A percentile compares a stretch with the other conserved stretches of the same genome.
These are phyloP conservation scores for Chloromyia formosa DNA, from an alignment of 2,888 invertebrate genomes.

Conservation along the genomic window DNA sequence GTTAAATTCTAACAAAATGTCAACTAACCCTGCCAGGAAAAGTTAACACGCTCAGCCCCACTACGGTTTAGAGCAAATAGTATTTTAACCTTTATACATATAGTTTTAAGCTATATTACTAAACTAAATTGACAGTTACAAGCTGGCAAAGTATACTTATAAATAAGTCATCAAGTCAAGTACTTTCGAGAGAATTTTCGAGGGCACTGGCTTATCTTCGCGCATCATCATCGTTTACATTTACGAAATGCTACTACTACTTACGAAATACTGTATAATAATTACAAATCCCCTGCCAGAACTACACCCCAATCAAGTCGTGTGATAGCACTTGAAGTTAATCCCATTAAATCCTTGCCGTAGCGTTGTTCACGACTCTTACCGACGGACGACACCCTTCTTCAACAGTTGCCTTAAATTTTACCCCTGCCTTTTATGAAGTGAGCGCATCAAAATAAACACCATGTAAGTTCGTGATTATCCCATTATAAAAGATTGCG, in stretches of 20 bases:
- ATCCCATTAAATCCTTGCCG: conserved; percentile 47
- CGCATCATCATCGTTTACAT: conserved; percentile 20
- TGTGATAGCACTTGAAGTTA: conserved; percentile 45
- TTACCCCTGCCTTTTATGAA: background rate
- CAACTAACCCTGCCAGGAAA: no score
- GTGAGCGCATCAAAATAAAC: conserved; percentile 42
- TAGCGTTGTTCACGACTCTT: conserved; percentile 14
- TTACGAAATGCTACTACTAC: no score
- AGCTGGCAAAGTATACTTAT: no score
- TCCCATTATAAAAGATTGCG: conserved; percentile 47
- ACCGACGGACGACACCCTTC: background rate
- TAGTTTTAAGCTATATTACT: no score
- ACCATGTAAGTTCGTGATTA: conserved; percentile 48
- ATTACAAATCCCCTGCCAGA: conserved; percentile 1
- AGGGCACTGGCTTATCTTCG: background rate
- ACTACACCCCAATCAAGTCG: conserved; percentile 36
- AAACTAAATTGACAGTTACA: no score
- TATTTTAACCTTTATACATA: no score
- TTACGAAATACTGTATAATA: background rate
- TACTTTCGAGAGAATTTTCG: background rate
- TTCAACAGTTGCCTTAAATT: background rate
- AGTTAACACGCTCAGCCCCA: no score
- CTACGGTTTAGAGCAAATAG: no score
- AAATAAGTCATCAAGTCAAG: conserved; percentile 31
- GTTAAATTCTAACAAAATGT: no score